Conservation (phyloP, 2,797 vertebrate species). For the Danio aesculapii region DNA sequence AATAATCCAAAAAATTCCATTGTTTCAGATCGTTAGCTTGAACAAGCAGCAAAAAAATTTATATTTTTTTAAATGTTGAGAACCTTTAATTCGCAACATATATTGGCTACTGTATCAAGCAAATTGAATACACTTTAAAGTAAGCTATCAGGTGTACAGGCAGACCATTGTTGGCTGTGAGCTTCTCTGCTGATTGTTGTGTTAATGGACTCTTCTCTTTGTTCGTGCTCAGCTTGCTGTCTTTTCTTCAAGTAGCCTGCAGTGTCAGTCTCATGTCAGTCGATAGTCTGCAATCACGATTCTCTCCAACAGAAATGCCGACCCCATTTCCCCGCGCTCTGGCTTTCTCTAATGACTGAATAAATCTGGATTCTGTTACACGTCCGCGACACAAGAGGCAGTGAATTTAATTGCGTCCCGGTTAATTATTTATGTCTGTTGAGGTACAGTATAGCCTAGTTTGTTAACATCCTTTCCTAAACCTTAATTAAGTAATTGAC, state of each 20-base stretch:
- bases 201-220: slow-evolving; percentile 43
- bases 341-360: slow-evolving; percentile 71
- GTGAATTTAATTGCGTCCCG: slow-evolving; percentile 77
- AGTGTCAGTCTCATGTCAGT: slow-evolving; percentile 64
- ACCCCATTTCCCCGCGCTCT: slow-evolving; percentile 55
- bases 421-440: slow-evolving; percentile 78
- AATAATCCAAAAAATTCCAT: no score
- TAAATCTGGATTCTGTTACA: slow-evolving; percentile 77
- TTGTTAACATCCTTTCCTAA: slow-evolving; percentile 75
- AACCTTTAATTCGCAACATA: not conserved
- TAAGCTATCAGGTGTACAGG: slow-evolving; percentile 34
- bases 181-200: slow-evolving; percentile 44
- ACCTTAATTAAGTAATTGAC: slow-evolving; percentile 79
- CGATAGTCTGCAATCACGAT: slow-evolving; percentile 75
- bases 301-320: slow-evolving; percentile 67
- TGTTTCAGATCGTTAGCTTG: no score
- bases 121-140: slow-evolving; percentile 20
- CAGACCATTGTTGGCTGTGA: slow-evolving; percentile 33
- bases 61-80: no score
- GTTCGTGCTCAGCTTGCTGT: slow-evolving; percentile 26
- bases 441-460: slow-evolving; percentile 69
- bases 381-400: slow-evolving; percentile 67
- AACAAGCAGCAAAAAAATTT: no score
- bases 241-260: slow-evolving; percentile 40
- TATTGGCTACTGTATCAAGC: not conserved